Conservation (phyloP, 1,140 invertebrate genomes). For the Papilio helenus region DNA sequence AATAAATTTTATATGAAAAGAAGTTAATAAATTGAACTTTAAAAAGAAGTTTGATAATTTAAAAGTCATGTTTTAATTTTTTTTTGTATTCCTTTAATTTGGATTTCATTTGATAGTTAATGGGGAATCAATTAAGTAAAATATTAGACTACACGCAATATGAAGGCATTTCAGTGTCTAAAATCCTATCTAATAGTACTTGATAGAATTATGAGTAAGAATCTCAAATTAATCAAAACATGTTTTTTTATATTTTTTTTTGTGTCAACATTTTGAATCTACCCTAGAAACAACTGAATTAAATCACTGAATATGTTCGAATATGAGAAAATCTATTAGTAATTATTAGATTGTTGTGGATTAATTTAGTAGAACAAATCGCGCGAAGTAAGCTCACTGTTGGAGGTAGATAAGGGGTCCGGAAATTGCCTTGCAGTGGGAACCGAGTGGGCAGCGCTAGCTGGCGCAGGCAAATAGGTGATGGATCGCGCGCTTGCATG, state of each 20-base stretch:
- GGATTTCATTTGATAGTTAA: too few species aligned
- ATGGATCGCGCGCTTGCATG: slow-evolving; percentile 78
- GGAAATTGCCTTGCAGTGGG: slow-evolving; percentile 80
- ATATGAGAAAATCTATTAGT: slow-evolving; percentile 48
- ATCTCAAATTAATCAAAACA: too few species aligned
- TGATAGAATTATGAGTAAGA: too few species aligned
- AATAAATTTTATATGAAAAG: too few species aligned
- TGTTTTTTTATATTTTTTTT: too few species aligned
- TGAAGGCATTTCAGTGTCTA: too few species aligned
- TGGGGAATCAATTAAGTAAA: too few species aligned
- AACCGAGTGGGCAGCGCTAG: slow-evolving; percentile 69
- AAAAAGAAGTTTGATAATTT: too few species aligned
- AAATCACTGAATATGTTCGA: too few species aligned
- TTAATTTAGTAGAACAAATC: slow-evolving; percentile 78
- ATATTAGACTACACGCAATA: too few species aligned
- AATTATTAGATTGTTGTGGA: slow-evolving; percentile 70
- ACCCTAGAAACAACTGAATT: not conserved
- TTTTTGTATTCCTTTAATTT: not conserved
- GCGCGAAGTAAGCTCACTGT: slow-evolving; percentile 60
- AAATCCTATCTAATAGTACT: too few species aligned
- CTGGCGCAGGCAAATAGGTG: slow-evolving; percentile 69
- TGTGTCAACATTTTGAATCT: not conserved
- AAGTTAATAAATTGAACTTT: too few species aligned
- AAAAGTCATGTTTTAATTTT: not conserved
- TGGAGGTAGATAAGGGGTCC: slow-evolving; percentile 72